Conservation (phyloP, 1,140 invertebrate genomes). For the Aricia agestis region DNA sequence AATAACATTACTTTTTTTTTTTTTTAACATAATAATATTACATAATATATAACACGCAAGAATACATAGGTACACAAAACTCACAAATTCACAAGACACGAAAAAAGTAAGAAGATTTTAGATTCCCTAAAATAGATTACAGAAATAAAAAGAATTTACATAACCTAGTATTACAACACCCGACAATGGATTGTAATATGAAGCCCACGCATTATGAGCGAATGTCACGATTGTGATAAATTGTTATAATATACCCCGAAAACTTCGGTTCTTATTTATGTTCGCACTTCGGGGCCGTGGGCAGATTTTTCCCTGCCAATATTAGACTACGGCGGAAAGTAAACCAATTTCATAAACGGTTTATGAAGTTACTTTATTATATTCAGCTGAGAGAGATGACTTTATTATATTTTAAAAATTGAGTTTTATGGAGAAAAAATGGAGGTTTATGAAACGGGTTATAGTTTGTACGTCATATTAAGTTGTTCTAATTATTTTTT, state of each 20-base stretch:
- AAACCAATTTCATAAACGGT: slow-evolving; percentile 36
- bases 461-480: not conserved
- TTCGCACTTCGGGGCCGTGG: slow-evolving; percentile 43
- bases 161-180: too few relatives aligned
- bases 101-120: too few relatives aligned
- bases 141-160: too few relatives aligned
- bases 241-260: slow-evolving; percentile 20
- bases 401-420: slow-evolving; percentile 10
- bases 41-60: too few relatives aligned
- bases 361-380: slow-evolving; percentile 18
- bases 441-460: not conserved
- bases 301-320: slow-evolving; percentile 52
- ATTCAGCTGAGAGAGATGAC: not conserved
- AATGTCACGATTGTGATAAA: slow-evolving; percentile 19
- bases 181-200: not conserved
- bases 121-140: too few relatives aligned
- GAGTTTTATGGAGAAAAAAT: not conserved
- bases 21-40: too few relatives aligned
- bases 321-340: slow-evolving; percentile 35
- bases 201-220: not conserved
- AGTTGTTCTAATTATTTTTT: too few relatives aligned
- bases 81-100: too few relatives aligned
- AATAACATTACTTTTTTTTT: too few relatives aligned
- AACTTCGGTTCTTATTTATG: slow-evolving; percentile 49
- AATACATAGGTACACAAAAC: too few relatives aligned